Percentiles rank a stretch among this genome's conserved stretches.
Evolutionary conservation across 35 echinoderm and acorn worm genomes (phyloP).

Genomic region (Ophiothrix spiculata): DNA sequence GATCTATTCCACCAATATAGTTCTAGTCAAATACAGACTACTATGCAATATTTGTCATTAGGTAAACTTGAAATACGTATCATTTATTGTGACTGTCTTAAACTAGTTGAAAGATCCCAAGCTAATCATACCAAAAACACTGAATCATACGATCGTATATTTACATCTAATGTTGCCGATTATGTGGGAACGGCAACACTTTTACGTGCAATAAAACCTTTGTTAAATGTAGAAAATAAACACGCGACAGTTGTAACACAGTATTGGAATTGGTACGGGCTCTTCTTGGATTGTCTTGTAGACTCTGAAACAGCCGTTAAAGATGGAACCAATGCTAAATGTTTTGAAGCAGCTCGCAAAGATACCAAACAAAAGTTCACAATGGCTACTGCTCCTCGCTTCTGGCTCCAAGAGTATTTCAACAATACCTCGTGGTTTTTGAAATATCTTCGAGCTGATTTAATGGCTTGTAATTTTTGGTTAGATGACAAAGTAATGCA

Average conservation of each 20-base stretch:
- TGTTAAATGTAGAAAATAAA: constrained; percentile 15
- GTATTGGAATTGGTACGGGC: not conserved
- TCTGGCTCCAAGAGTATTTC: constrained; percentile 18
- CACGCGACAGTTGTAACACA: constrained; percentile 3
- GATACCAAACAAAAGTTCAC: not conserved
- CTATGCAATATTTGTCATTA: too few relatives aligned
- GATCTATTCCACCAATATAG: too few relatives aligned
- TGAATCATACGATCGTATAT: constrained; percentile 26
- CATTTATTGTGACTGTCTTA: too few relatives aligned
- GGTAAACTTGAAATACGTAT: too few relatives aligned
- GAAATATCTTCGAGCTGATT: constrained; percentile 18
- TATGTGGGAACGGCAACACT: not conserved
- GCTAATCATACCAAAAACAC: too few relatives aligned
- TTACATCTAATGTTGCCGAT: constrained; percentile 26
- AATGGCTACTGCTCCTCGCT: not conserved
- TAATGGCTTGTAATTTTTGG: constrained; percentile 22
- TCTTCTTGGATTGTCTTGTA: not conserved
- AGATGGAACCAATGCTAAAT: not conserved
- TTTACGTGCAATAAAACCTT: not conserved
- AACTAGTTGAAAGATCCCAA: too few relatives aligned
- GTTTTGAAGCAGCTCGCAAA: not conserved
- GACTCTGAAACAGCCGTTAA: not conserved
- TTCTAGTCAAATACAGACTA: too few relatives aligned
- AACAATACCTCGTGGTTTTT: constrained; percentile 17
- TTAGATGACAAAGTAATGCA: too few relatives aligned